These are phyloP conservation scores for Aphodius granarius DNA, from an alignment of 2,888 invertebrate species.

Conservation along the genomic window DNA sequence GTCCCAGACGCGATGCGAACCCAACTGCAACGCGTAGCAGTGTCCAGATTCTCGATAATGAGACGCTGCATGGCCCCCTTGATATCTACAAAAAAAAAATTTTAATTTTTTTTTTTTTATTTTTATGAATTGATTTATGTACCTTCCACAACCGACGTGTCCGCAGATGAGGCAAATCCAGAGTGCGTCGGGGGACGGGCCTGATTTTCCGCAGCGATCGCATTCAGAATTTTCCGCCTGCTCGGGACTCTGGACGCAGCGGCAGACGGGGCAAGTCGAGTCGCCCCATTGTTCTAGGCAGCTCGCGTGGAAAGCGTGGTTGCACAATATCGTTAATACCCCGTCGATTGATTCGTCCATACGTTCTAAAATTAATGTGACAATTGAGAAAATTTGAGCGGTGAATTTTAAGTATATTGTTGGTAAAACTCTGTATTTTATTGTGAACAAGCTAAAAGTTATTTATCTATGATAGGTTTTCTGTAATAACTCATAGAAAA, in stretches of 20 bases:
- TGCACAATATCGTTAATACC: conserved; percentile 95
- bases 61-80: conserved; percentile 89
- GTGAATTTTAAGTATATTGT: no score
- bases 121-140: neutral
- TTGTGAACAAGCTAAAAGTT: no score
- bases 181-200: conserved; percentile 72
- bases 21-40: conserved; percentile 95
- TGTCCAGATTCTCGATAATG: conserved; percentile 96
- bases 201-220: conserved; percentile 59
- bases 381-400: no score
- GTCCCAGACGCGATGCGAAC: conserved; percentile 98
- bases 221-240: conserved; percentile 61
- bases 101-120: no score
- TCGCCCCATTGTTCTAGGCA: conserved; percentile 97
- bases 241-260: conserved; percentile 66
- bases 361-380: conserved; percentile 74
- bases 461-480: no score
- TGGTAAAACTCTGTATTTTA: no score
- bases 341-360: conserved; percentile 99
- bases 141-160: conserved; percentile 94
- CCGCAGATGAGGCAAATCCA: conserved; percentile 99
- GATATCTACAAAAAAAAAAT: conserved; percentile 55
- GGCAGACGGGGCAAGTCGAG: conserved; percentile 96
- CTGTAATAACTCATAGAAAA: no score
- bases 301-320: conserved; percentile 96